phyloP scores from a whole-genome alignment of 1,140 invertebrate species.

The Drosophila saltans region DNA sequence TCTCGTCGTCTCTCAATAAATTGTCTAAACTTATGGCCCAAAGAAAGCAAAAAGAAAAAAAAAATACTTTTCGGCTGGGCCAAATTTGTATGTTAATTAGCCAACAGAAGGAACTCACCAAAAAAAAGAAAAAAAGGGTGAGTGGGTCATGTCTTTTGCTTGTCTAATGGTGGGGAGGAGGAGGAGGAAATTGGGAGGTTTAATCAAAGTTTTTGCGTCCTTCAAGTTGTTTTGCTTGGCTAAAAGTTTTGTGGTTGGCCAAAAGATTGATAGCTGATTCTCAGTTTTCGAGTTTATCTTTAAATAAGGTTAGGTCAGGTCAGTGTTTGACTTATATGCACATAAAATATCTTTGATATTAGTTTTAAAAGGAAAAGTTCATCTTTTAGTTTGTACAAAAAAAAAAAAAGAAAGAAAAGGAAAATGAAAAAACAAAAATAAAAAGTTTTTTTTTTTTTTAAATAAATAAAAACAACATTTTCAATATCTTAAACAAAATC shows the following conservation, averaged over 20 bases:
- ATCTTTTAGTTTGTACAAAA: background rate
- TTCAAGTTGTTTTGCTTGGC: conserved; percentile 31
- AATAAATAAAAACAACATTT: no score
- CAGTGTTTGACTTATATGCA: conserved; percentile 20
- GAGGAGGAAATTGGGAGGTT: background rate
- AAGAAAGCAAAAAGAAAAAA: no score
- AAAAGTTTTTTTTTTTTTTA: no score
- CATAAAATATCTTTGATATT: background rate
- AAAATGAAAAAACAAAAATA: no score
- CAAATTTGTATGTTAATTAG: conserved; percentile 62
- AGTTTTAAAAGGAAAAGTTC: background rate
- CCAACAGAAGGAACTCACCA: conserved; percentile 15
- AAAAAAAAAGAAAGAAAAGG: background rate
- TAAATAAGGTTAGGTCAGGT: conserved; percentile 38
- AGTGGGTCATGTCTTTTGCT: background rate
- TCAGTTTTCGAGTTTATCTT: conserved; percentile 23
- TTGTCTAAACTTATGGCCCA: conserved; percentile 50
- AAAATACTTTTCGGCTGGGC: background rate
- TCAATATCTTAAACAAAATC: no score
- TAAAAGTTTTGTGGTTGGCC: conserved; percentile 31
- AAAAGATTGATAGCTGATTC: conserved; percentile 39
- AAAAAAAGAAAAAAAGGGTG: background rate
- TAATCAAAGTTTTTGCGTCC: conserved; percentile 50
- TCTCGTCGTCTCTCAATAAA: conserved; percentile 39
- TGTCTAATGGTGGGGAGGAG: background rate